phyloP scores from a whole-genome alignment of 2,888 invertebrate genomes.

The Panzeria rudis region DNA sequence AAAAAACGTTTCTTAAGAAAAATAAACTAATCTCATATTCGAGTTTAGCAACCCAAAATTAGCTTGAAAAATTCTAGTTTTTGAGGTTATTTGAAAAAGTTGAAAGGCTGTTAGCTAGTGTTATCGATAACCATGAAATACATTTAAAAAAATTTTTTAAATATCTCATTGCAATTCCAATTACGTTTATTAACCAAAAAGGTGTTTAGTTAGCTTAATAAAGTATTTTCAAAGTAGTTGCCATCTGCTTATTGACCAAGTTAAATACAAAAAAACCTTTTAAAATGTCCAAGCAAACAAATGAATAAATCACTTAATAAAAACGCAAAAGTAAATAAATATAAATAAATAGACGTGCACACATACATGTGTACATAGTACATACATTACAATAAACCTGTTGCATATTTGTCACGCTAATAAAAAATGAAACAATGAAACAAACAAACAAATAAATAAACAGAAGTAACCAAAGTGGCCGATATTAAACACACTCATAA shows the following conservation, averaged over 20 bases:
- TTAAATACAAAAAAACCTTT: slow-evolving; percentile 46
- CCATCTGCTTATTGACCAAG: slow-evolving; percentile 61
- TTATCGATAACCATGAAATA: neutral
- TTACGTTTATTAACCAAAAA: slow-evolving; percentile 29
- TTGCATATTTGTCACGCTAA: slow-evolving; percentile 44
- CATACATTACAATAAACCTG: slow-evolving; percentile 43
- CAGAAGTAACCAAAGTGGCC: slow-evolving; percentile 22
- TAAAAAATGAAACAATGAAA: neutral
- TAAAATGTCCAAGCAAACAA: slow-evolving; percentile 35
- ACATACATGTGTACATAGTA: neutral
- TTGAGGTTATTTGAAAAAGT: no score
- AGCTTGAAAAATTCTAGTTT: no score
- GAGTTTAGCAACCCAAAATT: no score
- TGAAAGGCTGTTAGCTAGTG: no score
- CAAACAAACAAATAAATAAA: neutral
- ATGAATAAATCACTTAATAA: slow-evolving; percentile 27
- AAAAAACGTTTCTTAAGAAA: no score
- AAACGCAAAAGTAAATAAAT: slow-evolving; percentile 34
- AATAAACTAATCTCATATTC: no score
- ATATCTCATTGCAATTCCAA: slow-evolving; percentile 35
- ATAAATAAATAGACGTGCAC: neutral
- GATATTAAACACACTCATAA: slow-evolving; percentile 19
- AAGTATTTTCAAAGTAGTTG: slow-evolving; percentile 18
- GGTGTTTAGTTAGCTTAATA: slow-evolving; percentile 20
- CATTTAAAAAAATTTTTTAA: no score